These are phyloP conservation scores for Nyctereutes procyonoides DNA, from an alignment of 2,113 vertebrate species.

Conservation along the genomic window DNA sequence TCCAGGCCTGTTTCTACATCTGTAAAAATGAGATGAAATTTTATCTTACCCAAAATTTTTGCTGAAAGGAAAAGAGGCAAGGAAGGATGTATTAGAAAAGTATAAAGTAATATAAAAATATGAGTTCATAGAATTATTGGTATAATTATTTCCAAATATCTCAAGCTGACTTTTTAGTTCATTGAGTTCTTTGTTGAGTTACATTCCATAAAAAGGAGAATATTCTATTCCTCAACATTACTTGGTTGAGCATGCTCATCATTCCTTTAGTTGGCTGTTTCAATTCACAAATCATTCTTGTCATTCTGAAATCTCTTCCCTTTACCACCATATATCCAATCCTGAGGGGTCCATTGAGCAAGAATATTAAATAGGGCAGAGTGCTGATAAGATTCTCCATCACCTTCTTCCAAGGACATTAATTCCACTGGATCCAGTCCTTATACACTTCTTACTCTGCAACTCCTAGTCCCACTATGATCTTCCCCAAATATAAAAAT, in stretches of 20 bases:
- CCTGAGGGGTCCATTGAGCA: slow-evolving; percentile 51
- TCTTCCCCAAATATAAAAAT: background rate
- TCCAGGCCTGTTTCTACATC: background rate
- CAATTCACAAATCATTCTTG: slow-evolving; percentile 60
- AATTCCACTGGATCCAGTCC: background rate
- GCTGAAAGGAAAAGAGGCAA: background rate
- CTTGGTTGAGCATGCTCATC: background rate
- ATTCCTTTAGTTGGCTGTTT: slow-evolving; percentile 35
- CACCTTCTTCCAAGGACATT: slow-evolving; percentile 41
- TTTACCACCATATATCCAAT: slow-evolving; percentile 1
- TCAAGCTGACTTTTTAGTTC: background rate
- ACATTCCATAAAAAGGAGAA: background rate
- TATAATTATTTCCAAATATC: background rate
- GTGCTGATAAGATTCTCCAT: slow-evolving; percentile 11
- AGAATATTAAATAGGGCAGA: slow-evolving; percentile 50
- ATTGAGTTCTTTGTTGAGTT: background rate
- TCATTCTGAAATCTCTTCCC: slow-evolving; percentile 34
- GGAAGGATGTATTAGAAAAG: background rate
- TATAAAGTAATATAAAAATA: background rate
- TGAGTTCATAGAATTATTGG: background rate
- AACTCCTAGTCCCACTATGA: background rate
- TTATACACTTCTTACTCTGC: background rate
- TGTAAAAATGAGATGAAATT: background rate
- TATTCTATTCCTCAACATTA: background rate
- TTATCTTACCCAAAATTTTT: background rate